Evolutionary conservation across 2,888 invertebrate species (phyloP).

Genomic region (Tenthredo distinguenda): DNA sequence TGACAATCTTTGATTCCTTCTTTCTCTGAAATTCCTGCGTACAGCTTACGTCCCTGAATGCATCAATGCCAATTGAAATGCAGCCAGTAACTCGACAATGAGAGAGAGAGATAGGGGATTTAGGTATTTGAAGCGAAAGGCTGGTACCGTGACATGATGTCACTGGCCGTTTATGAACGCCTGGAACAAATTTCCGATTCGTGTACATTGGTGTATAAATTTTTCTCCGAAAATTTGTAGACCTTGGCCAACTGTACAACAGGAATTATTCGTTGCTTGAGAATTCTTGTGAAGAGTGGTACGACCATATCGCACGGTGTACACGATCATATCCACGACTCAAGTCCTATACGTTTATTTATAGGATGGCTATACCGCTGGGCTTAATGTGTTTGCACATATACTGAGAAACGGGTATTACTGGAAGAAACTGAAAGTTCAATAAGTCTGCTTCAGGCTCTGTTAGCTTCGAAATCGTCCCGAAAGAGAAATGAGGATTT

Average conservation of each 20-base stretch:
- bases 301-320: neutral
- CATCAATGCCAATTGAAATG: slow-evolving; percentile 40
- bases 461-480: slow-evolving; percentile 18
- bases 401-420: slow-evolving; percentile 10
- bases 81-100: slow-evolving; percentile 3
- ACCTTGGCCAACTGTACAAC: neutral
- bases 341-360: neutral
- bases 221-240: neutral
- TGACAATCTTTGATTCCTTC: neutral
- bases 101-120: neutral
- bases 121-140: slow-evolving; percentile 44
- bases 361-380: neutral
- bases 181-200: neutral
- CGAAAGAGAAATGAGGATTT: neutral
- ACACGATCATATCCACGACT: neutral
- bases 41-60: slow-evolving; percentile 3
- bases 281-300: neutral
- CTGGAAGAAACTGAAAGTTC: slow-evolving; percentile 30
- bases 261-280: neutral
- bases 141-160: slow-evolving; percentile 44
- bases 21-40: slow-evolving; percentile 48
- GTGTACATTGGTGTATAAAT: neutral
- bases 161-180: slow-evolving; percentile 36
- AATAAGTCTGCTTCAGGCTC: slow-evolving; percentile 14
- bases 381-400: neutral